A percentile compares a stretch with the other conserved stretches of the same genome.
These are phyloP conservation scores for Megaustenia siamemsis DNA, from an alignment of 2,888 invertebrate genomes.

Conservation along the genomic window DNA sequence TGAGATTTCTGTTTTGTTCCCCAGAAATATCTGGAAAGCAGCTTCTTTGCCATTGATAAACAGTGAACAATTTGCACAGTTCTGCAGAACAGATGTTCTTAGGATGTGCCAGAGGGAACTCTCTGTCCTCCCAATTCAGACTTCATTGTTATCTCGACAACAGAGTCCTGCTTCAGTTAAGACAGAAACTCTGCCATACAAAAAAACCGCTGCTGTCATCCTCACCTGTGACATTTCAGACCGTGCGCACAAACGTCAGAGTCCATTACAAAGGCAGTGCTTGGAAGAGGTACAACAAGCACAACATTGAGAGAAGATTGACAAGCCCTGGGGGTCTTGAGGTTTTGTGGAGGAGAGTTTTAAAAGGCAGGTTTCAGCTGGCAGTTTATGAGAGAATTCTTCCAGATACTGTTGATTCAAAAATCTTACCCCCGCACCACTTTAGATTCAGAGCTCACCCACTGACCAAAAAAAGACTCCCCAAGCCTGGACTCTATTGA, in stretches of 20 bases:
- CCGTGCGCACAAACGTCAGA: conserved; percentile 36
- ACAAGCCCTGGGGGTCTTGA: conserved; percentile 61
- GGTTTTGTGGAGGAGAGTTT: conserved; percentile 65
- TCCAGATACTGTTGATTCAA: conserved; percentile 53
- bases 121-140: not conserved
- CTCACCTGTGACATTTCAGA: conserved; percentile 20
- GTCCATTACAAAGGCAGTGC: conserved; percentile 64
- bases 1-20: not conserved
- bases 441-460: conserved; percentile 53
- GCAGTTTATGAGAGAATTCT: conserved; percentile 67
- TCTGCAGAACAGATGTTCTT: not conserved
- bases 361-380: conserved; percentile 65
- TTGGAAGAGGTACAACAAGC: conserved; percentile 69
- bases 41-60: not conserved
- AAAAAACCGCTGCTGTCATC: not conserved
- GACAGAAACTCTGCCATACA: not conserved
- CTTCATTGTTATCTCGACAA: not conserved
- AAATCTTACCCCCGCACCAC: conserved; percentile 56
- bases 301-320: conserved; percentile 68
- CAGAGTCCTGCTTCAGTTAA: not conserved
- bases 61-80: not conserved
- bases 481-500: conserved; percentile 42
- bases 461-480: conserved; percentile 46
- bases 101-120: not conserved
- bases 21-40: conserved; percentile 39